phyloP scores from a whole-genome alignment of 2,888 invertebrate species.

The Ganaspis brasiliensis region DNA sequence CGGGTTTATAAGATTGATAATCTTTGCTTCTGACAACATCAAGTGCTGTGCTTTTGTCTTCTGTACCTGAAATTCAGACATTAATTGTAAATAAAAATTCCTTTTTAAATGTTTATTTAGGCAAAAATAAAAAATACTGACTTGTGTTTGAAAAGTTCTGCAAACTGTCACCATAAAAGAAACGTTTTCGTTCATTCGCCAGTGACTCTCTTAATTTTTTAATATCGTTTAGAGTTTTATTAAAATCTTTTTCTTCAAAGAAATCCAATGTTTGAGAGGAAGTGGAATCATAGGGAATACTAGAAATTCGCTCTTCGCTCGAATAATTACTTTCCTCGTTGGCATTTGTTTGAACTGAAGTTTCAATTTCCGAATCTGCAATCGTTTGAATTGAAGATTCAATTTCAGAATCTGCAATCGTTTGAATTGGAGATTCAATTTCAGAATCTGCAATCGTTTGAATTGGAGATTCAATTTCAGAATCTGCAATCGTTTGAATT shows the following conservation, averaged over 20 bases:
- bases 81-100: neutral
- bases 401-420: no score
- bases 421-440: no score
- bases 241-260: conserved; percentile 59
- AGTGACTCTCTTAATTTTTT: no score
- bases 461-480: no score
- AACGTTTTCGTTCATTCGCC: conserved; percentile 66
- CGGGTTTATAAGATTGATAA: conserved; percentile 73
- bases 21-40: conserved; percentile 61
- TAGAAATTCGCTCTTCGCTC: conserved; percentile 6
- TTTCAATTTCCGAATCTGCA: neutral
- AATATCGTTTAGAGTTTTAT: conserved; percentile 47
- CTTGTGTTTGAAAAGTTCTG: conserved; percentile 33
- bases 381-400: no score
- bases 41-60: conserved; percentile 53
- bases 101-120: neutral
- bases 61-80: conserved; percentile 50
- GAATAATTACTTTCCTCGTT: neutral
- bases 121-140: conserved; percentile 7
- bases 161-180: conserved; percentile 58
- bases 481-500: neutral
- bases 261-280: conserved; percentile 53
- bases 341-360: neutral
- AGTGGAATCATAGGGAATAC: conserved; percentile 26
- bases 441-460: no score